phyloP scores from a whole-genome alignment of 2,888 invertebrate genomes.

The Cordylochernes scorpioides region DNA sequence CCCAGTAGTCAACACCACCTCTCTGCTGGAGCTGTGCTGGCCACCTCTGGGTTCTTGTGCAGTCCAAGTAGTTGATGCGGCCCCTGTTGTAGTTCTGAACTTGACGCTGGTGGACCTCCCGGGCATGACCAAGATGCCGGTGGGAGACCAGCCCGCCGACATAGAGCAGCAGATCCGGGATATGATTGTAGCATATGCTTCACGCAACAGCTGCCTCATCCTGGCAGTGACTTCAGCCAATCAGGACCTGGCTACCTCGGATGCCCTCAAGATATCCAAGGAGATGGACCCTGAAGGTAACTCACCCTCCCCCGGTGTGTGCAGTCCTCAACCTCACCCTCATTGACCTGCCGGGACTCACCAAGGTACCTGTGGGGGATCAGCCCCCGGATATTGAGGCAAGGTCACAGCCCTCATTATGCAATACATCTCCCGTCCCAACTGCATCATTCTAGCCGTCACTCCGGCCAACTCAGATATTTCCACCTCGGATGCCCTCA shows the following conservation, averaged over 20 bases:
- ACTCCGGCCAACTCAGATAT: slow-evolving; percentile 92
- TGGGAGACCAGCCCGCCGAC: slow-evolving; percentile 32
- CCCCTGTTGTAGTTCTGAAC: slow-evolving; percentile 30
- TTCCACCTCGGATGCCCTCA: slow-evolving; percentile 94
- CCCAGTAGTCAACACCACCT: too few relatives aligned
- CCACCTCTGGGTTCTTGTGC: too few relatives aligned
- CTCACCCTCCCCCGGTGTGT: slow-evolving; percentile 3
- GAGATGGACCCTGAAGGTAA: slow-evolving; percentile 26
- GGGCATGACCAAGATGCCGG: slow-evolving; percentile 32
- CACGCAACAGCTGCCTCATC: slow-evolving; percentile 27
- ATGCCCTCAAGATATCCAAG: slow-evolving; percentile 28
- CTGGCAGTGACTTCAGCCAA: slow-evolving; percentile 29
- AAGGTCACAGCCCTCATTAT: slow-evolving; percentile 82
- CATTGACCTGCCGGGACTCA: slow-evolving; percentile 82
- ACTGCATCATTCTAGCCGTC: slow-evolving; percentile 81
- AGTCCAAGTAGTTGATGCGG: too few relatives aligned
- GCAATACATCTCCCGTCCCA: slow-evolving; percentile 75
- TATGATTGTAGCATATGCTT: slow-evolving; percentile 30
- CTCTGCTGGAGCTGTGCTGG: too few relatives aligned
- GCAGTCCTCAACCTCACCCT: slow-evolving; percentile 62
- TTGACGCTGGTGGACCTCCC: slow-evolving; percentile 31
- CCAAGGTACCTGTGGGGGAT: slow-evolving; percentile 90
- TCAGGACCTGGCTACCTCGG: slow-evolving; percentile 29
- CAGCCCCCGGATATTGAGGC: slow-evolving; percentile 82
- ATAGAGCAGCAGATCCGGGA: slow-evolving; percentile 31